These are phyloP conservation scores for Parasteatoda lunata DNA, from an alignment of 2,888 invertebrate genomes.

Conservation along the genomic window DNA sequence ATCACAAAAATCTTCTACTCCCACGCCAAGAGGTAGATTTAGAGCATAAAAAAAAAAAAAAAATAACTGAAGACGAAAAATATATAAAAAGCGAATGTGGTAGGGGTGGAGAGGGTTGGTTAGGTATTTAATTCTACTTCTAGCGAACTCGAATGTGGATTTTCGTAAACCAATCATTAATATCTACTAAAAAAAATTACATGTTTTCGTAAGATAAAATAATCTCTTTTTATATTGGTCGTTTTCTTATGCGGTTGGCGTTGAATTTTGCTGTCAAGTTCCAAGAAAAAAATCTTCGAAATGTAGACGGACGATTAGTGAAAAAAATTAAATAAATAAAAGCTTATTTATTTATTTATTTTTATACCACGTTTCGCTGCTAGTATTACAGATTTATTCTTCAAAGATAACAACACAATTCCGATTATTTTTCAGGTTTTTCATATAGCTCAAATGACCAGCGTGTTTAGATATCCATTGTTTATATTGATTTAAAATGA, in stretches of 20 bases:
- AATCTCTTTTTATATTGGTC: conserved; percentile 13
- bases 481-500: background rate
- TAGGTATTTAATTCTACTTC: background rate
- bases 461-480: background rate
- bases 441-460: background rate
- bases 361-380: conserved; percentile 15
- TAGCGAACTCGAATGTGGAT: background rate
- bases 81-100: background rate
- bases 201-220: conserved; percentile 18
- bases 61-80: background rate
- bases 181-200: conserved; percentile 29
- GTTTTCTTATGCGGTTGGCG: background rate
- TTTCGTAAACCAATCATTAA: conserved; percentile 51
- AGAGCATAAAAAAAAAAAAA: background rate
- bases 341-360: background rate
- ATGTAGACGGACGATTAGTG: background rate
- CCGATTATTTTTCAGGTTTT: background rate
- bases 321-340: background rate
- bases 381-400: conserved; percentile 16
- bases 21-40: background rate
- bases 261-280: background rate
- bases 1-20: conserved; percentile 6
- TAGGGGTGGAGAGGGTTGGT: background rate
- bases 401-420: background rate
- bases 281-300: background rate